These are phyloP conservation scores for Lasioglossum morio DNA, from an alignment of 2,888 invertebrate genomes.

Conservation along the genomic window DNA sequence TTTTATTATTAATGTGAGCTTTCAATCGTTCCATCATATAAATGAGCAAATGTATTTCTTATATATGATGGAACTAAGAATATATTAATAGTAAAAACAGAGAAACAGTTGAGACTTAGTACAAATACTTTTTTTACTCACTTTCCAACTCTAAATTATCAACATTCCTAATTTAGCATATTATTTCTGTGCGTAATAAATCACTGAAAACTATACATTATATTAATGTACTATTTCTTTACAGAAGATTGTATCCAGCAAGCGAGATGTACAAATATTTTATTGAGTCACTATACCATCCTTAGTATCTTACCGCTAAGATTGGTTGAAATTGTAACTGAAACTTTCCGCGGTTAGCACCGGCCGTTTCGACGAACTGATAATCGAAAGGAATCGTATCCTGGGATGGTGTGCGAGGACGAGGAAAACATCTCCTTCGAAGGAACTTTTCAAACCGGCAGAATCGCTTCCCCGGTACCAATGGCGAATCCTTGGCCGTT, in stretches of 20 bases:
- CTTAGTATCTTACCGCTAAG: not conserved
- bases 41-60: no score
- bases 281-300: not conserved
- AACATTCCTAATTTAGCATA: no score
- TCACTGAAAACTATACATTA: no score
- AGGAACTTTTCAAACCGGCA: not conserved
- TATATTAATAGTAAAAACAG: no score
- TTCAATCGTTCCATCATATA: no score
- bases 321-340: not conserved
- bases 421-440: conserved; percentile 4
- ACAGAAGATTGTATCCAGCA: not conserved
- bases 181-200: no score
- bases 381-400: not conserved
- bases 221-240: not conserved
- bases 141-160: no score
- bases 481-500: not conserved
- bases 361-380: not conserved
- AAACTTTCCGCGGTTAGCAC: conserved; percentile 1
- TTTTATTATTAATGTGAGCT: no score
- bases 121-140: no score
- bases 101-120: no score
- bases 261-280: not conserved
- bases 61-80: no score
- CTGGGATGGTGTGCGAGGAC: not conserved
- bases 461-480: not conserved